These are phyloP conservation scores for Drosophila nigritarsus DNA, from an alignment of 2,888 invertebrate genomes.

Conservation along the genomic window DNA sequence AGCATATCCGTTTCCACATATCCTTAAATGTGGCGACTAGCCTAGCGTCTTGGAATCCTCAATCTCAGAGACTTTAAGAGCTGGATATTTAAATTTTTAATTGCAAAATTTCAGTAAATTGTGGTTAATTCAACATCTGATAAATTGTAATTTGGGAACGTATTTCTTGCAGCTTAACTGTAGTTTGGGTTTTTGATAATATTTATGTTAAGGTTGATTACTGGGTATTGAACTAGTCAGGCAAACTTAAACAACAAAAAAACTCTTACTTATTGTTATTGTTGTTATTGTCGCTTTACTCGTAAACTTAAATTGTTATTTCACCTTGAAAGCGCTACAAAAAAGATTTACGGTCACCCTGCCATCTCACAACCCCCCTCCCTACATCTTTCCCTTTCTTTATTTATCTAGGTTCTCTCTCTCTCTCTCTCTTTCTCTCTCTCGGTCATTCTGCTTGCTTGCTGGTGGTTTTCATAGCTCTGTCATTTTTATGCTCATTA, in stretches of 20 bases:
- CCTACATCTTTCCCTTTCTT: neutral
- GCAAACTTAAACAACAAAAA: neutral
- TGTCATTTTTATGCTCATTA: conserved; percentile 73
- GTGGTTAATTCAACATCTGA: neutral
- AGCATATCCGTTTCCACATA: neutral
- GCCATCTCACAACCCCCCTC: conserved; percentile 31
- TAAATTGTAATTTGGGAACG: neutral
- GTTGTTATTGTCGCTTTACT: conserved; percentile 43
- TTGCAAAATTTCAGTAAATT: neutral
- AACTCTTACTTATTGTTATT: conserved; percentile 15
- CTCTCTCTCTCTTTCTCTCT: neutral
- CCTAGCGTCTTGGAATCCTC: neutral
- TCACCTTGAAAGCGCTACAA: conserved; percentile 78
- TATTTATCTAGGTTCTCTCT: neutral
- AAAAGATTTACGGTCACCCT: conserved; percentile 73
- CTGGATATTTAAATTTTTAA: neutral
- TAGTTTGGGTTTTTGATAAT: neutral
- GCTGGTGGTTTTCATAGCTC: conserved; percentile 39
- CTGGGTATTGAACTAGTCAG: neutral
- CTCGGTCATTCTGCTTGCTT: neutral
- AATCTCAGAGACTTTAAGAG: neutral
- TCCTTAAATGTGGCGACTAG: neutral
- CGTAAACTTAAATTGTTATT: conserved; percentile 81
- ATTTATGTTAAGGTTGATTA: neutral
- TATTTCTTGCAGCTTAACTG: neutral